A percentile compares a stretch with the other conserved stretches of the same genome.
phyloP scores from a whole-genome alignment of 2,888 invertebrate genomes.

The Drosophila ustulata region DNA sequence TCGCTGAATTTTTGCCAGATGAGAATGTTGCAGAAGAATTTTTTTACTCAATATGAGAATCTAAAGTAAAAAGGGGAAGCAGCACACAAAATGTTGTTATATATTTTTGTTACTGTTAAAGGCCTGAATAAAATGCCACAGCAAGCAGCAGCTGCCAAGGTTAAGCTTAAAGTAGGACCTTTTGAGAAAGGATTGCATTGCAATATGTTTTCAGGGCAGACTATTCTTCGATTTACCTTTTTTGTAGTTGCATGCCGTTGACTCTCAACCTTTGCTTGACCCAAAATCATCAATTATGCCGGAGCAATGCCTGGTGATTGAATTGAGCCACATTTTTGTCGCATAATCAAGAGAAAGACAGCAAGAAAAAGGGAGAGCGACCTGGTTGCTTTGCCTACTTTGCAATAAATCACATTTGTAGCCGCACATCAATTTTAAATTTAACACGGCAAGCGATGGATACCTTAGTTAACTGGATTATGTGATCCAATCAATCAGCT shows the following conservation, averaged over 20 bases:
- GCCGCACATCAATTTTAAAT: conserved; percentile 51
- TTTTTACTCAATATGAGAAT: too few relatives aligned
- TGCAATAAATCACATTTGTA: conserved; percentile 53
- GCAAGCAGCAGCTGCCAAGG: background rate
- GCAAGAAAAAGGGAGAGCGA: background rate
- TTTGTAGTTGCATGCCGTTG: conserved; percentile 13
- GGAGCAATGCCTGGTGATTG: conserved; percentile 46
- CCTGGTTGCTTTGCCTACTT: conserved; percentile 14
- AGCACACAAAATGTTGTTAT: background rate
- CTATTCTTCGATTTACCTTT: background rate
- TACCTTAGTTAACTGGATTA: conserved; percentile 47
- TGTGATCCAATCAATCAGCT: conserved; percentile 54
- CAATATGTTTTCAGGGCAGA: background rate
- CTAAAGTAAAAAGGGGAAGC: too few relatives aligned
- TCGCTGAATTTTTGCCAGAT: background rate
- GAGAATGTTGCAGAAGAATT: too few relatives aligned
- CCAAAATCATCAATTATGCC: conserved; percentile 60
- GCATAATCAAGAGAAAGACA: conserved; percentile 45
- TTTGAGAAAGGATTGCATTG: background rate
- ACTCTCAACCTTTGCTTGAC: conserved; percentile 35
- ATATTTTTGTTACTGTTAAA: background rate
- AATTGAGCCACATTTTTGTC: conserved; percentile 48
- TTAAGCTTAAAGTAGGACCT: background rate
- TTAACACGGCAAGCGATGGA: conserved; percentile 1
- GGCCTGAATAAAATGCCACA: background rate